Percentiles rank a stretch among this genome's conserved stretches.
Evolutionary conservation across 2,113 vertebrate species (phyloP).

Genomic region (Thermophis baileyi): DNA sequence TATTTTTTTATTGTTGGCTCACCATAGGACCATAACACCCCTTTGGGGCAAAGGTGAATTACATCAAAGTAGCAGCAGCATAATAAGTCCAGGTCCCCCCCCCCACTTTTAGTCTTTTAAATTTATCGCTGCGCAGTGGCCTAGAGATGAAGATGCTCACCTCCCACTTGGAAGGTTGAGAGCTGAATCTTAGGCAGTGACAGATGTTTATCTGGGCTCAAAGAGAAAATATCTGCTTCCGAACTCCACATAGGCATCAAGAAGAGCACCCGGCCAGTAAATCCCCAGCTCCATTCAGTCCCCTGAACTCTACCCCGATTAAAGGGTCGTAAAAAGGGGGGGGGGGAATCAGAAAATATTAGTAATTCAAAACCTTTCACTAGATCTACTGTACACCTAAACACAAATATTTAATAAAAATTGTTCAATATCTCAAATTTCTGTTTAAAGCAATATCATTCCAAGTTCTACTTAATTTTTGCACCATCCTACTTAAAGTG

Average conservation of each 20-base stretch:
- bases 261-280: too few species aligned
- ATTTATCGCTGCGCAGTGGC: conserved; percentile 26
- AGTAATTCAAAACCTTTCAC: conserved; percentile 50
- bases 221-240: too few species aligned
- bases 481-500: neutral
- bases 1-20: conserved; percentile 68
- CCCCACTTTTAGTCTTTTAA: conserved; percentile 65
- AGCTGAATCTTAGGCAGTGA: too few species aligned
- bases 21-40: conserved; percentile 67
- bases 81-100: conserved; percentile 26
- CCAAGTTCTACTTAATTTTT: conserved; percentile 26
- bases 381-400: conserved; percentile 14
- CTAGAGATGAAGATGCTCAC: too few species aligned
- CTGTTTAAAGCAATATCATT: conserved; percentile 36
- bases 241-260: too few species aligned
- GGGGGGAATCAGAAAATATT: conserved; percentile 54
- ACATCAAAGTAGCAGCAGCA: conserved; percentile 63
- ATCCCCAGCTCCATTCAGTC: too few species aligned
- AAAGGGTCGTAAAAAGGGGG: too few species aligned
- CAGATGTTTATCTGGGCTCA: too few species aligned
- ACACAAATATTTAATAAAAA: neutral
- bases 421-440: neutral
- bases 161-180: too few species aligned
- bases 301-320: too few species aligned
- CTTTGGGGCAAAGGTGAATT: conserved; percentile 62